phyloP scores from a whole-genome alignment of 2,888 invertebrate genomes.

The Drosophila merina region DNA sequence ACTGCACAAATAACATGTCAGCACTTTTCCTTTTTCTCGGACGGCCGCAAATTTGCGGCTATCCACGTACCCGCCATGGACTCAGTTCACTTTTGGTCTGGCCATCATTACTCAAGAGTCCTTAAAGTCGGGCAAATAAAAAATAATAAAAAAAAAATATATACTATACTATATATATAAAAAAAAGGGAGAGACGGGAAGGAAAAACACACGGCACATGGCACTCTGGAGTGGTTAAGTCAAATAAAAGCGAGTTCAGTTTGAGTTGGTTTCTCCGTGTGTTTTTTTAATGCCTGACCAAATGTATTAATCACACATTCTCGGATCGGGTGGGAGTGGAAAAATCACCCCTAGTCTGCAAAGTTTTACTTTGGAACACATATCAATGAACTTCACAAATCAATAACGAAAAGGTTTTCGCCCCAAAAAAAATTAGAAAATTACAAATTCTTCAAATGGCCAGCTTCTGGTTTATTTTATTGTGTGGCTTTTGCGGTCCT shows the following conservation, averaged over 20 bases:
- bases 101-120: conserved; percentile 79
- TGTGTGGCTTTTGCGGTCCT: conserved; percentile 23
- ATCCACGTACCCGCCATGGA: conserved; percentile 18
- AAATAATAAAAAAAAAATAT: conserved; percentile 49
- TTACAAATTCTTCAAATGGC: conserved; percentile 54
- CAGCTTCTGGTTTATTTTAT: conserved; percentile 13
- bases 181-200: conserved; percentile 1
- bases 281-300: conserved; percentile 68
- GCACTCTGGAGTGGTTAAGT: conserved; percentile 43
- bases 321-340: conserved; percentile 19
- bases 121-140: conserved; percentile 70
- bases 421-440: conserved; percentile 65
- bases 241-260: conserved; percentile 68
- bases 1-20: conserved; percentile 80
- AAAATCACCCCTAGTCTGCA: conserved; percentile 59
- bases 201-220: conserved; percentile 38
- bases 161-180: conserved; percentile 4
- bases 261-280: conserved; percentile 41
- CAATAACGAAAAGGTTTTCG: conserved; percentile 71
- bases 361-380: conserved; percentile 59
- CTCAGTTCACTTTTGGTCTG: conserved; percentile 59
- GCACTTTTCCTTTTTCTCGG: conserved; percentile 71
- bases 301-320: conserved; percentile 77
- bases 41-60: conserved; percentile 40
- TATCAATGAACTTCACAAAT: conserved; percentile 65